A percentile compares a stretch with the other conserved stretches of the same genome.
Conservation (phyloP, 2,888 invertebrate genomes). For the Rhimphoctona megacephalus region DNA sequence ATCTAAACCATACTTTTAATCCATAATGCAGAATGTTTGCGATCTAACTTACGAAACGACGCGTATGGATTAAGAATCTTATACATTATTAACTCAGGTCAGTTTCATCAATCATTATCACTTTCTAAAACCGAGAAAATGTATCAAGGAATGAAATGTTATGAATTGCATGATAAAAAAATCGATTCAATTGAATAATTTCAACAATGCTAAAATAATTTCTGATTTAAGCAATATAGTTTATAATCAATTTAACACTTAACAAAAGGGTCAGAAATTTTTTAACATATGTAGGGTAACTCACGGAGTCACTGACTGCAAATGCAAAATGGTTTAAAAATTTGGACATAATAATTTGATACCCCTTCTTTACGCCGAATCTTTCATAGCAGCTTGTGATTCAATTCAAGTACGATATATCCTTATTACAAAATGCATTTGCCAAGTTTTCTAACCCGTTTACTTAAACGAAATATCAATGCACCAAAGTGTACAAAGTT, state of each 20-base stretch:
- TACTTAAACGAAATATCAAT: conserved; percentile 49
- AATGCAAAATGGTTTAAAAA: neutral
- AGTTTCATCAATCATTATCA: neutral
- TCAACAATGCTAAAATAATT: neutral
- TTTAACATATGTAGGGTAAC: neutral
- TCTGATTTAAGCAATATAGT: too few relatives aligned
- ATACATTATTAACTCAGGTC: too few relatives aligned
- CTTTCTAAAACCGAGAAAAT: neutral
- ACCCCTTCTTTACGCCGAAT: neutral
- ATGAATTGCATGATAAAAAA: neutral
- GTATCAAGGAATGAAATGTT: too few relatives aligned
- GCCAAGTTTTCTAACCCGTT: conserved; percentile 30
- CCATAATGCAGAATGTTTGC: neutral
- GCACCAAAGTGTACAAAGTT: neutral
- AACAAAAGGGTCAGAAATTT: neutral
- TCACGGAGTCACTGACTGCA: neutral
- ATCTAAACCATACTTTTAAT: neutral
- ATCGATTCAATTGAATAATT: neutral
- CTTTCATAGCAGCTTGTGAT: neutral
- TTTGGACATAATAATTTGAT: neutral
- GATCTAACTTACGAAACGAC: neutral
- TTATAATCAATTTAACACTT: too few relatives aligned
- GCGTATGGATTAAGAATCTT: too few relatives aligned
- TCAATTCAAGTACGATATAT: neutral
- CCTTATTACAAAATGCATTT: conserved; percentile 26